Evolutionary conservation across 1,140 invertebrate species (phyloP).

Genomic region (Formica exsecta): DNA sequence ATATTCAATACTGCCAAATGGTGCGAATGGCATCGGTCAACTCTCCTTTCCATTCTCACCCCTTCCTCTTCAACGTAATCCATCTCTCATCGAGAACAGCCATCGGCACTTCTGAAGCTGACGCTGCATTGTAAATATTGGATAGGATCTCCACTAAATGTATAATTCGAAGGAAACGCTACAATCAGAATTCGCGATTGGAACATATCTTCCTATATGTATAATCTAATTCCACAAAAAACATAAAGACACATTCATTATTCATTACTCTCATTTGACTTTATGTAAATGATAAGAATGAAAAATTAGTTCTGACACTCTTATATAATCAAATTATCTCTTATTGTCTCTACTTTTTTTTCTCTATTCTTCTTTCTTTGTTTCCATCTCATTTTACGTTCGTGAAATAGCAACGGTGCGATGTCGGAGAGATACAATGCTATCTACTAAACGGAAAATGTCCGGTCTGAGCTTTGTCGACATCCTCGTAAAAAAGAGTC

Average conservation of each 20-base stretch:
- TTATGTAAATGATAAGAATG: neutral
- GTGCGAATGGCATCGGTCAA: slow-evolving; percentile 60
- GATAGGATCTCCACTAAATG: slow-evolving; percentile 26
- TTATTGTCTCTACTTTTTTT: neutral
- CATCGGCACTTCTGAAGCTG: slow-evolving; percentile 55
- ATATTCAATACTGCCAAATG: slow-evolving; percentile 67
- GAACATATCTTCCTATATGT: neutral
- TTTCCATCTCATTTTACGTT: neutral
- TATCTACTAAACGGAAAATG: slow-evolving; percentile 61
- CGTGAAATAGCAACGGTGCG: neutral
- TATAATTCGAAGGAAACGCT: slow-evolving; percentile 45
- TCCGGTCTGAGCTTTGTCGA: slow-evolving; percentile 60
- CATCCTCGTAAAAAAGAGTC: slow-evolving; percentile 58
- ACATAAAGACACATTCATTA: neutral
- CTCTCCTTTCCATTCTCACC: slow-evolving; percentile 44
- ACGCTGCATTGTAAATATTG: slow-evolving; percentile 50
- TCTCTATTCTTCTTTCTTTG: neutral
- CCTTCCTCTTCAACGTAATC: slow-evolving; percentile 44
- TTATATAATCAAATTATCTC: neutral
- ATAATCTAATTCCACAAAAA: neutral
- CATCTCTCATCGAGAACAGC: slow-evolving; percentile 48
- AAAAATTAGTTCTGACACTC: neutral
- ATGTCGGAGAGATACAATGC: slow-evolving; percentile 36
- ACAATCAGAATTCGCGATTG: neutral
- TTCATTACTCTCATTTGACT: too few relatives aligned